Conservation (phyloP, 2,113 vertebrate genomes). For the Beaufortia kweichowensis region DNA sequence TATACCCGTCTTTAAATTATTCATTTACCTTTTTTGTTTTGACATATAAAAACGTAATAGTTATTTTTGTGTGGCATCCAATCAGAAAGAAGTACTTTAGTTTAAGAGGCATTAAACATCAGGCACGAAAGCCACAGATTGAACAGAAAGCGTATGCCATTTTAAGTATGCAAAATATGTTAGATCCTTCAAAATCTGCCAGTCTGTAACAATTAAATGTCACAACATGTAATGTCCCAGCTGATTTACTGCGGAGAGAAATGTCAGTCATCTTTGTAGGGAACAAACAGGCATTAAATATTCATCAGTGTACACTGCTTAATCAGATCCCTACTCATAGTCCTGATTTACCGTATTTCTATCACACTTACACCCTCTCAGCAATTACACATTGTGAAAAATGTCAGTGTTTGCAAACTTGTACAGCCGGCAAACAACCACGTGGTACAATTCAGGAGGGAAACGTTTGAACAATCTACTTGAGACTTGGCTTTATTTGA, state of each 20-base stretch:
- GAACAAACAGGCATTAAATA: slow-evolving; percentile 33
- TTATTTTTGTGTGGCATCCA: too few species aligned
- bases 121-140: background rate
- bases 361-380: slow-evolving; percentile 23
- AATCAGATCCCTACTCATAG: slow-evolving; percentile 44
- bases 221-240: slow-evolving; percentile 20
- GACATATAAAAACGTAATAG: too few species aligned
- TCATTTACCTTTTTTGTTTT: too few species aligned
- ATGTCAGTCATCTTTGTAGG: background rate
- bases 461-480: slow-evolving; percentile 26
- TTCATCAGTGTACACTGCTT: slow-evolving; percentile 35
- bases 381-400: slow-evolving; percentile 19
- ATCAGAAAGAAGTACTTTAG: too few species aligned
- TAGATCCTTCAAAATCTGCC: slow-evolving; percentile 14
- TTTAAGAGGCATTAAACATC: background rate
- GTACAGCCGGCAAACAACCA: background rate
- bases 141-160: background rate
- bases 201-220: slow-evolving; percentile 41
- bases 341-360: slow-evolving; percentile 26
- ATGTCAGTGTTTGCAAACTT: background rate
- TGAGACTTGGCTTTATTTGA: slow-evolving; percentile 20
- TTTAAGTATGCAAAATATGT: slow-evolving; percentile 2
- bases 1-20: too few species aligned
- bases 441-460: slow-evolving; percentile 20
- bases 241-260: slow-evolving; percentile 36